Conservation (phyloP, 2,797 vertebrate species). For the Cephalopachus bancanus region DNA sequence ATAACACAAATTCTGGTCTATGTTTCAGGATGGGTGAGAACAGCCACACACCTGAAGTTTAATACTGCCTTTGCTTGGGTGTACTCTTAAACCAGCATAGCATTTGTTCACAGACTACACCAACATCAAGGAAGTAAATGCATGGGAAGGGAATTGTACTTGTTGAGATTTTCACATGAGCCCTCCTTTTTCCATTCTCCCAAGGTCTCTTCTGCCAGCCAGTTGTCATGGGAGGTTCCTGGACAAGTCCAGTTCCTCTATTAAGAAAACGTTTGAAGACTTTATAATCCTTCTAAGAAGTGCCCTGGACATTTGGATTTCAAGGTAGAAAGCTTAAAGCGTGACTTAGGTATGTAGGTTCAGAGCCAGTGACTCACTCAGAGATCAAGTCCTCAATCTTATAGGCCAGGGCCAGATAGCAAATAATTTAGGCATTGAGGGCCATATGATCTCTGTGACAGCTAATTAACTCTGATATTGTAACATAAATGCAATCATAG, state of each 20-base stretch:
- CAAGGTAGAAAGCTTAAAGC: neutral
- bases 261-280: neutral
- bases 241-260: neutral
- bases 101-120: neutral
- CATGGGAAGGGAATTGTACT: neutral
- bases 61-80: neutral
- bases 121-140: neutral
- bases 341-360: neutral
- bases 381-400: constrained; percentile 35
- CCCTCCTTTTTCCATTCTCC: neutral
- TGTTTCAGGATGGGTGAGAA: neutral
- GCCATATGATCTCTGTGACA: neutral
- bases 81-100: neutral
- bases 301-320: neutral
- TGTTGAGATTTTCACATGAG: neutral
- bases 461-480: constrained; percentile 3
- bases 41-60: neutral
- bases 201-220: neutral
- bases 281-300: neutral
- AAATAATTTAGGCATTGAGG: constrained; percentile 52
- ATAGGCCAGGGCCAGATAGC: neutral
- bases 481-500: constrained; percentile 20
- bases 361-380: neutral
- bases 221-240: neutral
- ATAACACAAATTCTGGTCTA: neutral